phyloP scores from a whole-genome alignment of 2,888 invertebrate genomes.

The Chydorus sphaericus region DNA sequence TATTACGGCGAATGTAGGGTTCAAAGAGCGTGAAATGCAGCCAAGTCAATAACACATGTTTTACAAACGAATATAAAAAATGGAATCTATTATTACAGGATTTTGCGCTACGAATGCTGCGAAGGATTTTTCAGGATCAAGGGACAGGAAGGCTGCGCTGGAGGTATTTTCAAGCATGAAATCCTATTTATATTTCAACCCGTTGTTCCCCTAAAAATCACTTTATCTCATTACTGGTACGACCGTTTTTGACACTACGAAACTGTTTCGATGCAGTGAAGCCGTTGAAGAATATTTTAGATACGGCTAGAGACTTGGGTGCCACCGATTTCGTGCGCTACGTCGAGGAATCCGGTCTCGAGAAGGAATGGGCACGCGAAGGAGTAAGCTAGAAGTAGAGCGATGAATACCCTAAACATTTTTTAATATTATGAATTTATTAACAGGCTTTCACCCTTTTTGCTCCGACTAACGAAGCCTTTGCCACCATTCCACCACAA shows the following conservation, averaged over 20 bases:
- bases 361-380: constrained; percentile 26
- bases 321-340: constrained; percentile 32
- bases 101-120: constrained; percentile 36
- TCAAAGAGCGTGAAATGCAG: too few relatives aligned
- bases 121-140: constrained; percentile 32
- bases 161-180: constrained; percentile 25
- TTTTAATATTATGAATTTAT: background rate
- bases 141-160: constrained; percentile 32
- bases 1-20: too few relatives aligned
- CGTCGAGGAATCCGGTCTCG: constrained; percentile 30
- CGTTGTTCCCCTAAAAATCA: too few relatives aligned
- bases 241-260: too few relatives aligned
- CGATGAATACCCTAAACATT: background rate
- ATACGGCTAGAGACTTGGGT: constrained; percentile 32
- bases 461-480: constrained; percentile 34
- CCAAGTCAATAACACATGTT: too few relatives aligned
- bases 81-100: too few relatives aligned
- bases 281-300: constrained; percentile 32
- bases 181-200: too few relatives aligned
- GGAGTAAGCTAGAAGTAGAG: constrained; percentile 16
- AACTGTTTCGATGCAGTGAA: constrained; percentile 28
- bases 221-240: too few relatives aligned
- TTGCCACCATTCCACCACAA: constrained; percentile 27
- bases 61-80: too few relatives aligned
- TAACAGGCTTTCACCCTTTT: constrained; percentile 32